Evolutionary conservation across 2,113 vertebrate genomes (phyloP).

Genomic region (Lampris incognitus): DNA sequence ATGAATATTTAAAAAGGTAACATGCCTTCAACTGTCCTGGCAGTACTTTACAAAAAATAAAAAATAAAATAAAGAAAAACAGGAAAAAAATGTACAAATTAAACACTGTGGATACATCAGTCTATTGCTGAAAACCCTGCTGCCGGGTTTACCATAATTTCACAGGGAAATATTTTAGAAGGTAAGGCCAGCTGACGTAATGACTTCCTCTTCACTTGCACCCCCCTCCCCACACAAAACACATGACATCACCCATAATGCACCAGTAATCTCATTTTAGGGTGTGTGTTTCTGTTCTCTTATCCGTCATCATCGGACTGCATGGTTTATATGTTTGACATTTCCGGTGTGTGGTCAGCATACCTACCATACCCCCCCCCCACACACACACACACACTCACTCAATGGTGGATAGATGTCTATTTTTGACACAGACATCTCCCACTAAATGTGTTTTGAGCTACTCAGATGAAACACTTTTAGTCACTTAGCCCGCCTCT

Average conservation of each 20-base stretch:
- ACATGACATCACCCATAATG: conserved; percentile 63
- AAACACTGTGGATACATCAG: no score
- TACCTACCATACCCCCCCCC: neutral
- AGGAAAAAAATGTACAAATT: no score
- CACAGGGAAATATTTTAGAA: no score
- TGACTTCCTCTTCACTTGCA: conserved; percentile 33
- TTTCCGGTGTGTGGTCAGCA: conserved; percentile 49
- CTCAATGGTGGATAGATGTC: neutral
- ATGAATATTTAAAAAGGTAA: no score
- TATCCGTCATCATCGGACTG: conserved; percentile 50
- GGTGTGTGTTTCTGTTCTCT: conserved; percentile 42
- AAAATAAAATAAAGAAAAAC: no score
- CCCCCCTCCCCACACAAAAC: neutral
- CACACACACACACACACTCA: conserved; percentile 3
- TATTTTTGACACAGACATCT: conserved; percentile 1
- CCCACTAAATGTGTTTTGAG: conserved; percentile 20
- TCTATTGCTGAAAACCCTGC: no score
- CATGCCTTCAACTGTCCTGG: no score
- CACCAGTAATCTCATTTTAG: conserved; percentile 60
- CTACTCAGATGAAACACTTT: conserved; percentile 24
- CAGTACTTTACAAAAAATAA: no score
- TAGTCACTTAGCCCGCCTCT: conserved; percentile 23
- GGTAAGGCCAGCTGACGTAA: neutral
- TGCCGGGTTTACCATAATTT: no score
- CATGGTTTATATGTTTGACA: conserved; percentile 53